Base-by-base conservation (phyloP, 1,140 invertebrate species). In the Drosophila ironensis region DNA sequence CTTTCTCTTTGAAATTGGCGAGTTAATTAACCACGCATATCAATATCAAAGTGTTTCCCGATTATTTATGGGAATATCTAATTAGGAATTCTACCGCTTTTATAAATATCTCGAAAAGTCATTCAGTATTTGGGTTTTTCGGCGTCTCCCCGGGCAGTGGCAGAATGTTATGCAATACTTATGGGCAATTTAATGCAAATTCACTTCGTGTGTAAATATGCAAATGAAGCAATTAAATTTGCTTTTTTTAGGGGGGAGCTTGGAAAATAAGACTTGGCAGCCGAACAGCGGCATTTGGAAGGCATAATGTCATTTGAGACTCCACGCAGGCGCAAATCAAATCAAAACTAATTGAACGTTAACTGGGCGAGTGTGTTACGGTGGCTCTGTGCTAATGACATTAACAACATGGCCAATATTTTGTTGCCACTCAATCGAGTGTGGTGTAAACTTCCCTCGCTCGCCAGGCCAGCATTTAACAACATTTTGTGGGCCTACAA, bases 161-260 rank as follows among this genome's bases (percentile, higher is more conserved):
- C 33, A 35, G 37, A 38, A 47, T 33, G 30, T 80, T 78, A 74
- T 57, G 74, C 69, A 78, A 78, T 57, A 51, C 41, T 27, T 44
- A 35, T 50, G 40, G 27, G 24, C 57, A 44, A 52, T 56, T 63
- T 63, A 40, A 63, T 63, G 56, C 59, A 63, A 63, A 69, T 68
- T 47, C 50, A 38, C 35, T 37, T 64, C 51, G 67, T 53, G 52
- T 77, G 59, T 53, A 51, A 78, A 73, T 48, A 77, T 69, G 69
- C 61, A 61, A 78, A 78, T 68, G 44, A 41, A 45, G 63, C 30
- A 57, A 76, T 54, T 53, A 53, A 68, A 25, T 56, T 14, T 50
- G 11, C 4, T 48, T 63, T 28, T 0, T 4, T 44, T 27, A n/a
- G 4, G 12, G 22, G n/a, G n/a, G n/a, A n/a, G n/a, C n/a, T n/a